Evolutionary conservation across 2,888 invertebrate genomes (phyloP).

Genomic region (Perizoma affinitatum): DNA sequence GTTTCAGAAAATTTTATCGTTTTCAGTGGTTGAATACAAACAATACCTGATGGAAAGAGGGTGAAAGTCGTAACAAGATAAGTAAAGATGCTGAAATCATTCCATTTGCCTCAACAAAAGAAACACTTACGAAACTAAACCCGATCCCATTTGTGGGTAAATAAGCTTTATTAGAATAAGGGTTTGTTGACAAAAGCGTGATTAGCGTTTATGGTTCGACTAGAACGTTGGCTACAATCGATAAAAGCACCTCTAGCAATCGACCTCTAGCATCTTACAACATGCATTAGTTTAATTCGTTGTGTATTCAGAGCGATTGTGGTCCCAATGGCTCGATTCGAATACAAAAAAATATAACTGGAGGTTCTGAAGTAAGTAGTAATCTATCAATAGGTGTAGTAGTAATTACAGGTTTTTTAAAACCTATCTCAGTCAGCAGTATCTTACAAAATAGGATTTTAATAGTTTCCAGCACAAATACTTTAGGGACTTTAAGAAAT

Average conservation of each 20-base stretch:
- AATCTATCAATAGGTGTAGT: no score
- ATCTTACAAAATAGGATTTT: no score
- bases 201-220: slow-evolving; percentile 9
- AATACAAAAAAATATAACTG: no score
- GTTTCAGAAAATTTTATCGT: not conserved
- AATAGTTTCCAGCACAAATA: no score
- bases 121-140: not conserved
- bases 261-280: not conserved
- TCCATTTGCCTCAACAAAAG: slow-evolving; percentile 13
- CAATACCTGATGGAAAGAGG: slow-evolving; percentile 1
- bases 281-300: no score
- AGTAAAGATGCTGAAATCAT: slow-evolving; percentile 12
- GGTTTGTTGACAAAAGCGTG: slow-evolving; percentile 11
- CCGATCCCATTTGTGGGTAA: slow-evolving; percentile 1
- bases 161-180: slow-evolving; percentile 4
- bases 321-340: no score
- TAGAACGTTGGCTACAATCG: not conserved
- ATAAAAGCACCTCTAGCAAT: no score
- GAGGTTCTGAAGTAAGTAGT: no score
- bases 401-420: no score
- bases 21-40: slow-evolving; percentile 7
- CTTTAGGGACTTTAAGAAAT: no score
- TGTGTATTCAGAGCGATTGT: no score
- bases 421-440: no score
- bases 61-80: not conserved